Conservation (phyloP, 2,113 vertebrate species). For the Ciconia stormi region DNA sequence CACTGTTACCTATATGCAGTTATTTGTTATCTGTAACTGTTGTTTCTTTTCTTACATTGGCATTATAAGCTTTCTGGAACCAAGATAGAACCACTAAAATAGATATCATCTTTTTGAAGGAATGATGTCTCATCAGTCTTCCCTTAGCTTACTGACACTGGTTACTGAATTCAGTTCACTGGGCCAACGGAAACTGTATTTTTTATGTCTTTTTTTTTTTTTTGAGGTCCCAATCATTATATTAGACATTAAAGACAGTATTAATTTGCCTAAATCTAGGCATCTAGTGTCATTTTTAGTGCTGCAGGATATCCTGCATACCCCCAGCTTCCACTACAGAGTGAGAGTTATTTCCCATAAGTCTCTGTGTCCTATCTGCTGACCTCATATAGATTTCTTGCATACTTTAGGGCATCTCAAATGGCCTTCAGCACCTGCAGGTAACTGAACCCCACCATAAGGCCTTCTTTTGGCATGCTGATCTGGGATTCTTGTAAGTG, state of each 20-base stretch:
- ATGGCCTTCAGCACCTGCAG: not conserved
- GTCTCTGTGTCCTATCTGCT: not conserved
- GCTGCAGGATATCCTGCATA: not conserved
- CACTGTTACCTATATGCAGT: not conserved
- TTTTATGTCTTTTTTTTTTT: not conserved
- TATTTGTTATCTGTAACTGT: not conserved
- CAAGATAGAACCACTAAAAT: not conserved
- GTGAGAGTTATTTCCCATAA: not conserved
- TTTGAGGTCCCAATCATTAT: not conserved
- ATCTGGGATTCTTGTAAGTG: not conserved
- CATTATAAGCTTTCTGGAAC: not conserved
- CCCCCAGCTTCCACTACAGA: not conserved
- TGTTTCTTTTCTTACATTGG: not conserved
- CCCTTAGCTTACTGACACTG: not conserved
- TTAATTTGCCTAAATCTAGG: not conserved
- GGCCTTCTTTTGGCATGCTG: not conserved
- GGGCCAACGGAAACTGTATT: not conserved
- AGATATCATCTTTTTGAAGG: not conserved
- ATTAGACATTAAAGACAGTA: not conserved
- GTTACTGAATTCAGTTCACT: not conserved
- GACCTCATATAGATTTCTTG: not conserved
- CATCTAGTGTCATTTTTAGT: not conserved
- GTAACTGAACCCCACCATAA: not conserved
- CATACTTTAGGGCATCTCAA: not conserved
- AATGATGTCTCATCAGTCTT: not conserved